Evolutionary conservation across 2,888 invertebrate genomes (phyloP).

Genomic region (Anoplius nigerrimus): DNA sequence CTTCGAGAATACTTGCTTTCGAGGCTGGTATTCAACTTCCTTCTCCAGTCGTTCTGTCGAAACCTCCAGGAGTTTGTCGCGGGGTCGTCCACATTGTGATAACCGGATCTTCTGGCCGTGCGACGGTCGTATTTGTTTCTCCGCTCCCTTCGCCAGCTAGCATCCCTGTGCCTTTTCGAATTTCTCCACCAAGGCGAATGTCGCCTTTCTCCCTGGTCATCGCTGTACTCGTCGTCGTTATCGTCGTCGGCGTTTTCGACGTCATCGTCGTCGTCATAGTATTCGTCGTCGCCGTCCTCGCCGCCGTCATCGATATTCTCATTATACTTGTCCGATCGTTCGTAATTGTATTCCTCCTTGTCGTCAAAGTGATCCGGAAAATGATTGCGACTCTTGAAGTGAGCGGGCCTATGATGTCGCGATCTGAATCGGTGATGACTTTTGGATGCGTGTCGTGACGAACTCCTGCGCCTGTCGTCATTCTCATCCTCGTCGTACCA

Average conservation of each 20-base stretch:
- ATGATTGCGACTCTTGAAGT: slow-evolving; percentile 7
- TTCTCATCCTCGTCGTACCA: slow-evolving; percentile 29
- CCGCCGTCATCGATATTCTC: background rate
- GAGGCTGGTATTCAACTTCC: background rate
- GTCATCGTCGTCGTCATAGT: background rate
- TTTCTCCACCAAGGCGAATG: slow-evolving; percentile 30
- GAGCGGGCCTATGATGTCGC: background rate
- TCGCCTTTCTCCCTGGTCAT: slow-evolving; percentile 33
- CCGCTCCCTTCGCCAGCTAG: slow-evolving; percentile 20
- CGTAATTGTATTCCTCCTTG: slow-evolving; percentile 28
- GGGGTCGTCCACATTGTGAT: slow-evolving; percentile 19
- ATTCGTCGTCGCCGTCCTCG: background rate
- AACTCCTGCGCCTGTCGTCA: slow-evolving; percentile 33
- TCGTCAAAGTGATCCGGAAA: slow-evolving; percentile 11
- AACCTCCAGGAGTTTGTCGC: background rate
- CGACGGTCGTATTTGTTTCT: slow-evolving; percentile 11
- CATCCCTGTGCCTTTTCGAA: slow-evolving; percentile 19
- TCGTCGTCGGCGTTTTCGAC: background rate
- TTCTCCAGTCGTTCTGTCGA: slow-evolving; percentile 31
- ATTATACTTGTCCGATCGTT: background rate
- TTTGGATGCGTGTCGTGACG: slow-evolving; percentile 17
- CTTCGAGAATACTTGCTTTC: background rate
- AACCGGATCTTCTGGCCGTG: slow-evolving; percentile 24
- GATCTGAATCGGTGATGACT: slow-evolving; percentile 17
- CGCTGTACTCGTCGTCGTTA: background rate